phyloP scores from a whole-genome alignment of 2,888 invertebrate species.

The Encarsia formosa region DNA sequence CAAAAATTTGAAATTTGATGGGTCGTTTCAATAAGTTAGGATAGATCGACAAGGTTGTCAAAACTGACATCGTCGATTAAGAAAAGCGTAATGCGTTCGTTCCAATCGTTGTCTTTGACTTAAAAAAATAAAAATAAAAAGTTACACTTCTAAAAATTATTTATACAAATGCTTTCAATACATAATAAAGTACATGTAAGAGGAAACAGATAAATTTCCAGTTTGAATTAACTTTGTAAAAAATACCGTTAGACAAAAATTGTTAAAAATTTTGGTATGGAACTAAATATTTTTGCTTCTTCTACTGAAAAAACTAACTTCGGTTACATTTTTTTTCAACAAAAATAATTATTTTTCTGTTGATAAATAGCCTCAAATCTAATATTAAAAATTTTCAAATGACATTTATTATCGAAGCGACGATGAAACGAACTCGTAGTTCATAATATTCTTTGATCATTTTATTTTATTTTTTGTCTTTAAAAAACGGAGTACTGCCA shows the following conservation, averaged over 20 bases:
- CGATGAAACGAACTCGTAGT: conserved; percentile 3
- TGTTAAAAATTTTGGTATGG: too few relatives aligned
- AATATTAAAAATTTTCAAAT: background rate
- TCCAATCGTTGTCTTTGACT: background rate
- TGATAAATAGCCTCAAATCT: background rate
- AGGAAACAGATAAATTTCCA: too few relatives aligned
- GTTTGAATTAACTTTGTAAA: too few relatives aligned
- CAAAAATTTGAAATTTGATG: conserved; percentile 1
- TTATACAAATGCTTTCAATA: too few relatives aligned
- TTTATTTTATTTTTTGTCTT: conserved; percentile 4
- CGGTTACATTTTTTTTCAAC: background rate
- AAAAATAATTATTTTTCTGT: background rate
- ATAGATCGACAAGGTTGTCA: background rate
- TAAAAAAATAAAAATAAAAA: conserved; percentile 4
- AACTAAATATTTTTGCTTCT: background rate
- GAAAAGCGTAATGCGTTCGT: conserved; percentile 12
- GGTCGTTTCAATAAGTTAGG: conserved; percentile 3
- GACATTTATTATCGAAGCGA: conserved; percentile 6
- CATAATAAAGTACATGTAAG: too few relatives aligned
- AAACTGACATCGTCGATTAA: conserved; percentile 10
- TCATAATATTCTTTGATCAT: conserved; percentile 4
- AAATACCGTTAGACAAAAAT: too few relatives aligned
- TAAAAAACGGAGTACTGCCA: background rate
- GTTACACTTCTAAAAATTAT: too few relatives aligned
- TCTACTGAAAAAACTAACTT: background rate